A percentile compares a stretch with the other conserved stretches of the same genome.
These are phyloP conservation scores for Julus scanicus DNA, from an alignment of 2,888 invertebrate species.

Conservation along the genomic window DNA sequence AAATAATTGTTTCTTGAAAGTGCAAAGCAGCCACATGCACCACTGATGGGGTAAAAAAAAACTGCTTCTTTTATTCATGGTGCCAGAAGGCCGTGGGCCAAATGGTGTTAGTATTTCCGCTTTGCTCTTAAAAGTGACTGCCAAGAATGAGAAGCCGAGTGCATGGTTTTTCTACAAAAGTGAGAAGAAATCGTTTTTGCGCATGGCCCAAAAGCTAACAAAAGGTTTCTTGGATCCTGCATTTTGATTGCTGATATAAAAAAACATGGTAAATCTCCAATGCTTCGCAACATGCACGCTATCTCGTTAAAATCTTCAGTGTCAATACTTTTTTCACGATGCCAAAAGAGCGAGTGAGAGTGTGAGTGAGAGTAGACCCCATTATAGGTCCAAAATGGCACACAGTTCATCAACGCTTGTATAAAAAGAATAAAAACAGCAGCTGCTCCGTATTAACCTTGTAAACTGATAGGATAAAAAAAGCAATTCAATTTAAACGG, in stretches of 20 bases:
- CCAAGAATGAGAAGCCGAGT: not conserved
- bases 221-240: constrained; percentile 23
- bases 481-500: constrained; percentile 39
- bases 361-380: not conserved
- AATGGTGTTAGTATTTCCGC: constrained; percentile 15
- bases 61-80: constrained; percentile 11
- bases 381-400: constrained; percentile 12
- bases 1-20: constrained; percentile 34
- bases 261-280: constrained; percentile 20
- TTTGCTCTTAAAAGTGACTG: not conserved
- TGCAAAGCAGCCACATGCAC: not conserved
- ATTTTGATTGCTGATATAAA: constrained; percentile 29
- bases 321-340: constrained; percentile 25
- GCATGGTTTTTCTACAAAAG: not conserved
- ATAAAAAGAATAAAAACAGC: constrained; percentile 38
- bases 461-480: constrained; percentile 39
- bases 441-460: constrained; percentile 34
- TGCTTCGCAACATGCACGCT: constrained; percentile 12
- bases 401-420: constrained; percentile 29
- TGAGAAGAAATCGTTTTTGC: constrained; percentile 22
- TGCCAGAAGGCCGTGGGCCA: not conserved
- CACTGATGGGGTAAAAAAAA: not conserved
- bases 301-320: constrained; percentile 39
- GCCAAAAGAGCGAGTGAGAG: not conserved
- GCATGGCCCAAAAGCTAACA: constrained; percentile 12